Percentiles rank a stretch among this genome's conserved stretches.
Conservation (phyloP, 2,888 invertebrate genomes). For the Pollenia labialis region DNA sequence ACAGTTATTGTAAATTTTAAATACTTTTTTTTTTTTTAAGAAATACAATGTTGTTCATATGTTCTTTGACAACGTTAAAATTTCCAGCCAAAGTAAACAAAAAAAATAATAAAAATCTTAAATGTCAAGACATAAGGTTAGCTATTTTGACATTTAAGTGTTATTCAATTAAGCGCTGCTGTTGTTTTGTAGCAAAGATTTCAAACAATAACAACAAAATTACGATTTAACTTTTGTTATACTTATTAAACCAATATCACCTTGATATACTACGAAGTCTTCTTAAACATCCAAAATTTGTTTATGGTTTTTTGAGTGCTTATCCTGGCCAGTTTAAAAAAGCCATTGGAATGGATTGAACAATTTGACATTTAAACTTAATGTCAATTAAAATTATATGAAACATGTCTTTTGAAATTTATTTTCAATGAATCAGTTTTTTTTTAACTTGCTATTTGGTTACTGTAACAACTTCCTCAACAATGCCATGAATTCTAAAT, state of each 20-base stretch:
- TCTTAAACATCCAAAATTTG: background rate
- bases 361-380: conserved; percentile 56
- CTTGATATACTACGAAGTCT: conserved; percentile 49
- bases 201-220: background rate
- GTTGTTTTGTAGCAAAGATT: background rate
- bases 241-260: conserved; percentile 27
- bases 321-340: conserved; percentile 43
- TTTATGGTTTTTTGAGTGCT: conserved; percentile 3
- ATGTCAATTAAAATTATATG: conserved; percentile 15
- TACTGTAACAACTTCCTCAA: conserved; percentile 54
- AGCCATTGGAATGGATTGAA: background rate
- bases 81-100: background rate
- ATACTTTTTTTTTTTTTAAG: conserved; percentile 8
- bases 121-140: conserved; percentile 63
- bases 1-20: background rate
- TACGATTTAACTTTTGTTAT: background rate
- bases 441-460: conserved; percentile 1
- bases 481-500: conserved; percentile 57
- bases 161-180: background rate
- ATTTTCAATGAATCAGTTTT: conserved; percentile 15
- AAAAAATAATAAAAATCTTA: conserved; percentile 16
- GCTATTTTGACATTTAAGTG: conserved; percentile 56
- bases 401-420: conserved; percentile 19
- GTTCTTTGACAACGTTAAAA: conserved; percentile 11
- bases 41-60: conserved; percentile 15